Percentiles rank a stretch among this genome's conserved stretches.
These are phyloP conservation scores for Notiomystis cincta DNA, from an alignment of 2,113 vertebrate species.

Conservation along the genomic window DNA sequence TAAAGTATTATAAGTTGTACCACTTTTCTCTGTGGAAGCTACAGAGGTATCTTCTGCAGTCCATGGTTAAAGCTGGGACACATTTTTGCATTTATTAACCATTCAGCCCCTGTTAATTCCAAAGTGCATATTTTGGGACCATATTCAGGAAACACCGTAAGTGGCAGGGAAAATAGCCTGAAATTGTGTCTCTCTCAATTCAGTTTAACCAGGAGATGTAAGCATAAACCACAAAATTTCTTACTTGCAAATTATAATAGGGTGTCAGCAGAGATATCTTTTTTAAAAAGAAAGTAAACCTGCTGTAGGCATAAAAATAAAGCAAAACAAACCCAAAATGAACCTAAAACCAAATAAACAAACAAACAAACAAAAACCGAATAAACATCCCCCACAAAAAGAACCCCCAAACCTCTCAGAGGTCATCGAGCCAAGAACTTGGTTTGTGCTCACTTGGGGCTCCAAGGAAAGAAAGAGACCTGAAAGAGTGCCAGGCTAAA, in stretches of 20 bases:
- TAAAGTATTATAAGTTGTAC: not conserved
- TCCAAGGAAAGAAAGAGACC: not conserved
- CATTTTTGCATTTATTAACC: not conserved
- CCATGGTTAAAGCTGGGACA: not conserved
- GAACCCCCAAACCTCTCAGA: not conserved
- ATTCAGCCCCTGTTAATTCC: not conserved
- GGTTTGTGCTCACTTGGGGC: not conserved
- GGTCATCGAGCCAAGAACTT: not conserved
- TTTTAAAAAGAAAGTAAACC: not conserved
- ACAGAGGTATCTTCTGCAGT: not conserved
- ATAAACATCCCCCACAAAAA: accelerated
- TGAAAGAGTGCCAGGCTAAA: not conserved
- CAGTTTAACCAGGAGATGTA: not conserved
- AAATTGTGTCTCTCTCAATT: not conserved
- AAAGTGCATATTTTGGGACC: not conserved
- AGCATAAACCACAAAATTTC: not conserved
- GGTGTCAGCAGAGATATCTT: not conserved
- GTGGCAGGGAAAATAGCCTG: not conserved
- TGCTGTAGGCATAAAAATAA: not conserved
- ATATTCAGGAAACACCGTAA: not conserved
- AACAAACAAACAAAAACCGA: not conserved
- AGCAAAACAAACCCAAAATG: not conserved
- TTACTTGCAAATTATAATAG: not conserved
- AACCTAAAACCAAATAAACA: not conserved
- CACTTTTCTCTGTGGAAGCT: not conserved